Evolutionary conservation across 2,888 invertebrate genomes (phyloP).

Genomic region (Lochmaea capreae): DNA sequence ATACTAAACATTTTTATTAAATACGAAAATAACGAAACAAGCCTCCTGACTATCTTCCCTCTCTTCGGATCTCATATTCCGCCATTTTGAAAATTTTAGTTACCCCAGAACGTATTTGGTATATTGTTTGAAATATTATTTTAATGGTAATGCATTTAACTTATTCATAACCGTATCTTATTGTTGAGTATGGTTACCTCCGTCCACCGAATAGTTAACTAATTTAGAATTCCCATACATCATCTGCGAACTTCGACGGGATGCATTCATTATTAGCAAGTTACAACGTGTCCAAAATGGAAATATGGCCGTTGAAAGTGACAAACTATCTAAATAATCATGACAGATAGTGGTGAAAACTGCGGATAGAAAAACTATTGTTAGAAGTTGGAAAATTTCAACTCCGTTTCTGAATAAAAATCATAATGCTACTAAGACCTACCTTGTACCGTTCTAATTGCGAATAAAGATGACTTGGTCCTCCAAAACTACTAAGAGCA

Average conservation of each 20-base stretch:
- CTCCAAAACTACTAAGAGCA: too few relatives aligned
- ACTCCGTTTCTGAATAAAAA: too few relatives aligned
- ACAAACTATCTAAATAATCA: constrained; percentile 21
- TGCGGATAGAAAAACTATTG: too few relatives aligned
- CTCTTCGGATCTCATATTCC: neutral
- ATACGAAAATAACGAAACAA: neutral
- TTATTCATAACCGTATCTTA: constrained; percentile 22
- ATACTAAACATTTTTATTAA: too few relatives aligned
- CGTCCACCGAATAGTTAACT: constrained; percentile 50
- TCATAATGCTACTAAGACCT: too few relatives aligned
- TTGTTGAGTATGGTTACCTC: constrained; percentile 23
- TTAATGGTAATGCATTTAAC: constrained; percentile 22
- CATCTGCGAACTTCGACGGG: constrained; percentile 55
- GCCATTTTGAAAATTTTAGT: constrained; percentile 52
- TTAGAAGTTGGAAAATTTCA: too few relatives aligned
- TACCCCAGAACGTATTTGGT: constrained; percentile 25
- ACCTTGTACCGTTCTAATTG: too few relatives aligned
- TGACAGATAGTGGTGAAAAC: constrained; percentile 10
- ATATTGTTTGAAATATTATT: constrained; percentile 19
- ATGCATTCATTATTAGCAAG: constrained; percentile 15
- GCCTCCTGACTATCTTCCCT: constrained; percentile 5
- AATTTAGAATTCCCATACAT: constrained; percentile 60
- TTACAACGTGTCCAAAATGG: constrained; percentile 6
- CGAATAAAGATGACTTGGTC: too few relatives aligned
- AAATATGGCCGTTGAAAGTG: constrained; percentile 17